phyloP scores from a whole-genome alignment of 2,113 vertebrate species.

The Electrona antarctica region DNA sequence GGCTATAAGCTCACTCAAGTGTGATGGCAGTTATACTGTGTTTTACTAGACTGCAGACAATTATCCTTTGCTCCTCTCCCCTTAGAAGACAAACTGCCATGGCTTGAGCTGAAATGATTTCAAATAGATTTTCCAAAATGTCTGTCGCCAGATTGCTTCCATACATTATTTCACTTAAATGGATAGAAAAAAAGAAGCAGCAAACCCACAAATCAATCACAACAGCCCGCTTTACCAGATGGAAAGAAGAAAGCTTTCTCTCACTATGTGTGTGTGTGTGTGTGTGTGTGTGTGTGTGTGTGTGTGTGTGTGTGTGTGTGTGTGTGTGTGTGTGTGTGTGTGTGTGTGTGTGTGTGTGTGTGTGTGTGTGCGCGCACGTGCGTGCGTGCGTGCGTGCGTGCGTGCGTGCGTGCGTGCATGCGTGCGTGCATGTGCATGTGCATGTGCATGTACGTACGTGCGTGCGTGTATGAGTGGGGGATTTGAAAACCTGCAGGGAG shows the following conservation, averaged over 20 bases:
- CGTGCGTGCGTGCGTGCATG: conserved; percentile 15
- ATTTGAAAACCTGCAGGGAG: conserved; percentile 60
- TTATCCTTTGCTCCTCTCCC: conserved; percentile 99
- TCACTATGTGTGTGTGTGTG: not conserved
- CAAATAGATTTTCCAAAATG: conserved; percentile 99
- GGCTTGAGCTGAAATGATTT: conserved; percentile 99
- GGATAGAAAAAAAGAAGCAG: conserved; percentile 92
- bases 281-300: conserved; percentile 17
- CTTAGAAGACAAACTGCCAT: conserved; percentile 99
- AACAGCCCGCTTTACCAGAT: conserved; percentile 76
- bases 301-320: conserved; percentile 13
- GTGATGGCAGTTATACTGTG: conserved; percentile 99
- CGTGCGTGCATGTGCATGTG: conserved; percentile 6
- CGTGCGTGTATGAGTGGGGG: not conserved
- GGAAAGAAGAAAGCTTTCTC: conserved; percentile 69
- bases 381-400: not conserved
- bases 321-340: conserved; percentile 10
- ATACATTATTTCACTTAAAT: conserved; percentile 99
- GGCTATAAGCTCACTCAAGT: conserved; percentile 99
- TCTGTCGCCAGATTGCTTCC: conserved; percentile 99
- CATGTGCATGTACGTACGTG: conserved; percentile 20
- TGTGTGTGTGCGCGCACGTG: not conserved
- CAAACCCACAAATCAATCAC: conserved; percentile 97
- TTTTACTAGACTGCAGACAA: conserved; percentile 99
- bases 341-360: conserved; percentile 27